Evolutionary conservation across 2,888 invertebrate species (phyloP).

Genomic region (Cyrtodaria siliqua): DNA sequence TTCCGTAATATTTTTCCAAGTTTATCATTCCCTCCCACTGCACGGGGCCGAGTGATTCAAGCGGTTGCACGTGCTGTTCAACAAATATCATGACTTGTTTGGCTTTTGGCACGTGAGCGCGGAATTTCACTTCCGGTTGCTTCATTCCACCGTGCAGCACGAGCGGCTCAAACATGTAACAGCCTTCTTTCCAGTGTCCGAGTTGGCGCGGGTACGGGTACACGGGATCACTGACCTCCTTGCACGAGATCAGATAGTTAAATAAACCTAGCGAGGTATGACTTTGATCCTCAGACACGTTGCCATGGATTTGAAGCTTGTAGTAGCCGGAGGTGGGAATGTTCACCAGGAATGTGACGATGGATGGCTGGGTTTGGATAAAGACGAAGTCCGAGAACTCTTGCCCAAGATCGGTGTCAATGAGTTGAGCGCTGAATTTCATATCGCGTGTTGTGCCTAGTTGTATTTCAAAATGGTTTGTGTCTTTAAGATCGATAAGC

Average conservation of each 20-base stretch:
- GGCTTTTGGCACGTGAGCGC: slow-evolving; percentile 68
- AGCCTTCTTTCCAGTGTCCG: slow-evolving; percentile 74
- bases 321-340: slow-evolving; percentile 67
- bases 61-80: slow-evolving; percentile 63
- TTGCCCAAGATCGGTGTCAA: slow-evolving; percentile 52
- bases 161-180: slow-evolving; percentile 70
- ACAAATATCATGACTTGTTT: slow-evolving; percentile 70
- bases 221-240: slow-evolving; percentile 40
- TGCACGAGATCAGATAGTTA: slow-evolving; percentile 69
- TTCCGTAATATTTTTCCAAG: slow-evolving; percentile 62
- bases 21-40: slow-evolving; percentile 68
- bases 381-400: slow-evolving; percentile 69
- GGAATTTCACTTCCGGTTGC: slow-evolving; percentile 63
- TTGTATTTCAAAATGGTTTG: slow-evolving; percentile 66
- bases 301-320: slow-evolving; percentile 71
- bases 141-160: slow-evolving; percentile 51
- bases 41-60: slow-evolving; percentile 60
- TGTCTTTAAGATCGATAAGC: slow-evolving; percentile 64
- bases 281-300: slow-evolving; percentile 66
- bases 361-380: slow-evolving; percentile 67
- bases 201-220: slow-evolving; percentile 68
- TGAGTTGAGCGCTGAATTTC: slow-evolving; percentile 70
- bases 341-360: slow-evolving; percentile 67
- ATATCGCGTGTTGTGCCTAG: slow-evolving; percentile 67
- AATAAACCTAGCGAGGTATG: slow-evolving; percentile 69